Evolutionary conservation across 2,888 invertebrate species (phyloP), one percentile per base, ranked within the genome.

Genomic region (Theristus sp.): DNA sequence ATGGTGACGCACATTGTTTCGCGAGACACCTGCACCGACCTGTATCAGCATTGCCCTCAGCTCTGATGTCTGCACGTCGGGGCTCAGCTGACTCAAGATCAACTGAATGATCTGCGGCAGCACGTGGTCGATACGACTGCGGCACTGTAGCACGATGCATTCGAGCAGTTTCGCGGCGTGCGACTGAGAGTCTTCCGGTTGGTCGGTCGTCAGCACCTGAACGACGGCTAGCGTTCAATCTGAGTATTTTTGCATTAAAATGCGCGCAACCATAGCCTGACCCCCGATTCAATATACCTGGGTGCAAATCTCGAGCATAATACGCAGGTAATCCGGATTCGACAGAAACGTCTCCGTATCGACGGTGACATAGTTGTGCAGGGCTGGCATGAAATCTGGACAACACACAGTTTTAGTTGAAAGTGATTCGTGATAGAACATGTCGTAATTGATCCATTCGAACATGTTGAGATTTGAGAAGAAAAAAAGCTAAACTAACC

Each of bases 131-230:
- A 65, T 66, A 53, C 56, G 53, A 56, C 77, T 78, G 63, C 75
- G 75, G 76, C 91, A 96, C 75, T 96, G 94, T 60, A 98, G 79
- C 66, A 96, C 84, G 64, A 96, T 25, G 22, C 31, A 38, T 78
- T 98, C 98, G 59, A 98, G 80, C 49, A 99, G 80, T 78, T 98
- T 98, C 55, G 90, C 94, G 26, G 96, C 96, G 75, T 94, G 88
- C 67, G 90, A 87, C 77, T 98, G 93, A n/a, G 24, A 10, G 20
- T 49, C 49, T 3, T 49, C 49, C 6, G 3, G 13, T 24, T 49
- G 49, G 3, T 49, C 49, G 3, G 20, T 17, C n/a, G 49, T 49
- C 49, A 49, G 49, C 13, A 49, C 49, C 49, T 49, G 49, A 82
- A n/a, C n/a, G n/a, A n/a, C n/a, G n/a, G n/a, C n/a, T n/a, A n/a